Conservation (phyloP, 2,113 vertebrate species). For the Alouatta palliata region DNA sequence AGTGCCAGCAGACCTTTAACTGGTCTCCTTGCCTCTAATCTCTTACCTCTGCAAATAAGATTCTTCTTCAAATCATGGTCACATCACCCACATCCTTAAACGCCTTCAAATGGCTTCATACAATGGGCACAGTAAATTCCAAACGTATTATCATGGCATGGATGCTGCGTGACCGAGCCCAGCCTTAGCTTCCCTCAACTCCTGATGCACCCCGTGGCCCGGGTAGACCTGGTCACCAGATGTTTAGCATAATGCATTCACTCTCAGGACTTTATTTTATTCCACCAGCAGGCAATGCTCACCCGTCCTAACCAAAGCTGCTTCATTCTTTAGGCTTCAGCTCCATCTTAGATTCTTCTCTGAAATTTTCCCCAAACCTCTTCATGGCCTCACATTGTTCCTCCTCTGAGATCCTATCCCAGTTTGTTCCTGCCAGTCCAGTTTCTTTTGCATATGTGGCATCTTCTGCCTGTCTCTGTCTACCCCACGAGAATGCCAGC, state of each 20-base stretch:
- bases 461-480: not conserved
- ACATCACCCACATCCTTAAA: not conserved
- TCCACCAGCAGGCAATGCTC: accelerated
- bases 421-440: not conserved
- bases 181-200: no score
- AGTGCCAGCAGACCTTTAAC: not conserved
- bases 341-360: not conserved
- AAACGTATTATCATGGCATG: not conserved
- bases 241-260: not conserved
- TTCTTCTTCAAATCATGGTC: not conserved
- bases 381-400: no score
- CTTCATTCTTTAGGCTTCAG: not conserved
- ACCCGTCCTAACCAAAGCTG: not conserved
- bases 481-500: not conserved
- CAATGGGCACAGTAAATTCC: not conserved
- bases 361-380: not conserved
- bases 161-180: not conserved
- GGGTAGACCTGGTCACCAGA: not conserved
- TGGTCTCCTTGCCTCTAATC: not conserved
- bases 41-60: not conserved
- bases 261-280: not conserved
- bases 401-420: not conserved
- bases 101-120: not conserved
- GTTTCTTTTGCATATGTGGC: accelerated
- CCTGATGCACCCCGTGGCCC: accelerated